Conservation (phyloP, 2,888 invertebrate genomes). For the Gnatocerus cornutus region DNA sequence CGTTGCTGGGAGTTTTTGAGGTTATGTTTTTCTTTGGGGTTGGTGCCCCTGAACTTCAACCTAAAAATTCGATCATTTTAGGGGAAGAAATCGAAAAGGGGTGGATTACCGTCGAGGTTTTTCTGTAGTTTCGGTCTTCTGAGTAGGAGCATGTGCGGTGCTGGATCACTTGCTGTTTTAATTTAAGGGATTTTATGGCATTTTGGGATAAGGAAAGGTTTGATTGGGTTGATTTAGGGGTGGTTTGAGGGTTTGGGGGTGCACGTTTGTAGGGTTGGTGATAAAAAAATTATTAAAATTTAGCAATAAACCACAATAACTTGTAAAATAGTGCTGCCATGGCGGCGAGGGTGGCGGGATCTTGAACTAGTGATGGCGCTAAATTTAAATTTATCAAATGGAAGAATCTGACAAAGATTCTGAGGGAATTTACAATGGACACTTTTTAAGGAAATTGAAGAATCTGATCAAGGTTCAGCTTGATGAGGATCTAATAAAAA, state of each 20-base stretch:
- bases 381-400: neutral
- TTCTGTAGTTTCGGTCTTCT: neutral
- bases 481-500: too few relatives aligned
- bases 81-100: neutral
- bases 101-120: neutral
- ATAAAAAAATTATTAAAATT: constrained; percentile 17
- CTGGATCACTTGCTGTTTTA: neutral
- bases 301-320: constrained; percentile 29
- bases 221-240: neutral
- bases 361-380: constrained; percentile 1
- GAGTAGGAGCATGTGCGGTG: constrained; percentile 10
- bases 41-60: neutral
- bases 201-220: neutral
- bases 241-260: neutral
- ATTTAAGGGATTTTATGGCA: neutral
- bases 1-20: neutral
- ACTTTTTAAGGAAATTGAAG: too few relatives aligned
- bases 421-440: too few relatives aligned
- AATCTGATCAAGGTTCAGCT: too few relatives aligned
- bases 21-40: constrained; percentile 10
- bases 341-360: neutral
- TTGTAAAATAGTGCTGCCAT: constrained; percentile 24
- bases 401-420: too few relatives aligned
- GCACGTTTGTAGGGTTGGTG: neutral
- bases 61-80: neutral